These are phyloP conservation scores for Andrena hattorfiana DNA, from an alignment of 2,888 invertebrate genomes.

Conservation along the genomic window DNA sequence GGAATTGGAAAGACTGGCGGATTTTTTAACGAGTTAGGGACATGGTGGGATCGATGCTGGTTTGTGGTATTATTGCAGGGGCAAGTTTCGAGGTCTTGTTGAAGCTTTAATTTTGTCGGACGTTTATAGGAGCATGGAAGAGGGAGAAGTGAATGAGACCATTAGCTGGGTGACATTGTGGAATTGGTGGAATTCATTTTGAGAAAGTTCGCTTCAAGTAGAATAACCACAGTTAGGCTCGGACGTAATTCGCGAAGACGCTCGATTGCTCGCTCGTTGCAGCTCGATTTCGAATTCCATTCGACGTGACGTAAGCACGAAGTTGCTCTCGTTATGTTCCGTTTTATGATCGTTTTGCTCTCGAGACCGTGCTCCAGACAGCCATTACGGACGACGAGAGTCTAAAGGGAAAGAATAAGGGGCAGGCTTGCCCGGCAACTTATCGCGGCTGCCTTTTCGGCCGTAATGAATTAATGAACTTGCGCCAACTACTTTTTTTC, in stretches of 20 bases:
- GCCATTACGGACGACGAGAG: slow-evolving; percentile 17
- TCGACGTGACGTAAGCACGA: slow-evolving; percentile 8
- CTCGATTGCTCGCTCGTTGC: slow-evolving; percentile 12
- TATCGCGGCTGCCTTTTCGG: slow-evolving; percentile 23
- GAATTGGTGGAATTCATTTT: background rate
- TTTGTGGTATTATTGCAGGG: background rate
- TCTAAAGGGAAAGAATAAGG: slow-evolving; percentile 30
- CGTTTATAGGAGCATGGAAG: background rate
- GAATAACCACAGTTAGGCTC: background rate
- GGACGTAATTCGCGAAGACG: background rate
- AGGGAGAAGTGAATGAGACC: background rate
- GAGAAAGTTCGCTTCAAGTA: background rate
- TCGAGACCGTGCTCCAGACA: slow-evolving; percentile 6
- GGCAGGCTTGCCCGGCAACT: slow-evolving; percentile 11
- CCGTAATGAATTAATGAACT: slow-evolving; percentile 51
- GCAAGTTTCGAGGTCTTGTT: slow-evolving; percentile 11
- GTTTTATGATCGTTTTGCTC: background rate
- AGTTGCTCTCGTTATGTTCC: slow-evolving; percentile 2
- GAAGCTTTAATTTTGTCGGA: slow-evolving; percentile 13
- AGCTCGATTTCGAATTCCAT: slow-evolving; percentile 19
- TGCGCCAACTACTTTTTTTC: background rate
- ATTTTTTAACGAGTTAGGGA: slow-evolving; percentile 12
- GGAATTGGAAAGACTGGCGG: slow-evolving; percentile 16
- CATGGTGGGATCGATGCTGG: background rate
- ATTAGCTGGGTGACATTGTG: background rate